Percentiles rank a stretch among this genome's conserved stretches.
These are phyloP conservation scores for Drosophila mimetica DNA, from an alignment of 2,888 invertebrate genomes.

Conservation along the genomic window DNA sequence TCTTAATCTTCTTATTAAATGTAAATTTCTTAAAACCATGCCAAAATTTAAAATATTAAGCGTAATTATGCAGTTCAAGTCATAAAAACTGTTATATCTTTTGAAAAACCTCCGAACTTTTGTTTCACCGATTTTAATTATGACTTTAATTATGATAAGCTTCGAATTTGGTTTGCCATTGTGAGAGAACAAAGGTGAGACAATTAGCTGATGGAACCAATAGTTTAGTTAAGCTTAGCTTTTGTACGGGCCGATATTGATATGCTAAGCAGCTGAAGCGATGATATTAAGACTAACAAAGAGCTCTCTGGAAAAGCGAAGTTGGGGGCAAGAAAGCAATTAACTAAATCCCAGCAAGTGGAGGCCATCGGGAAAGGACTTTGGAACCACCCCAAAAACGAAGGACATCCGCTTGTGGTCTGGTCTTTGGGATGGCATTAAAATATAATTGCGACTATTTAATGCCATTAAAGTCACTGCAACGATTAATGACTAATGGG, in stretches of 20 bases:
- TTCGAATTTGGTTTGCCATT: neutral
- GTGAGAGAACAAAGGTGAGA: constrained; percentile 19
- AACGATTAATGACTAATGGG: constrained; percentile 79
- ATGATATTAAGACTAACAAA: constrained; percentile 23
- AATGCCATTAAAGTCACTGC: constrained; percentile 79
- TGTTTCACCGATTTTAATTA: constrained; percentile 2
- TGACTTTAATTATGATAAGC: constrained; percentile 20
- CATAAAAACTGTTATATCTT: neutral
- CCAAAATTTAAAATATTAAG: neutral
- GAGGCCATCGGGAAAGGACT: constrained; percentile 5
- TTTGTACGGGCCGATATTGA: constrained; percentile 25
- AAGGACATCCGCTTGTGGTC: constrained; percentile 17
- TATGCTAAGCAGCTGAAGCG: constrained; percentile 34
- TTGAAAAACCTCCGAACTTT: neutral
- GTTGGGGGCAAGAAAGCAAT: constrained; percentile 52
- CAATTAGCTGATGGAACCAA: constrained; percentile 21
- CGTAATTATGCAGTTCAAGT: neutral
- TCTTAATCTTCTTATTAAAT: no score
- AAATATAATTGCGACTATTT: constrained; percentile 81
- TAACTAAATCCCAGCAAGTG: constrained; percentile 52
- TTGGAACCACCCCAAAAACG: constrained; percentile 43
- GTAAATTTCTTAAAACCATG: neutral
- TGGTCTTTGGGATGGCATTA: constrained; percentile 55
- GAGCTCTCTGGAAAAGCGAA: constrained; percentile 5
- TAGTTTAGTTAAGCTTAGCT: constrained; percentile 8